Base-by-base conservation (phyloP, 1,140 invertebrate species). In the Pentalonia nigronervosa region DNA sequence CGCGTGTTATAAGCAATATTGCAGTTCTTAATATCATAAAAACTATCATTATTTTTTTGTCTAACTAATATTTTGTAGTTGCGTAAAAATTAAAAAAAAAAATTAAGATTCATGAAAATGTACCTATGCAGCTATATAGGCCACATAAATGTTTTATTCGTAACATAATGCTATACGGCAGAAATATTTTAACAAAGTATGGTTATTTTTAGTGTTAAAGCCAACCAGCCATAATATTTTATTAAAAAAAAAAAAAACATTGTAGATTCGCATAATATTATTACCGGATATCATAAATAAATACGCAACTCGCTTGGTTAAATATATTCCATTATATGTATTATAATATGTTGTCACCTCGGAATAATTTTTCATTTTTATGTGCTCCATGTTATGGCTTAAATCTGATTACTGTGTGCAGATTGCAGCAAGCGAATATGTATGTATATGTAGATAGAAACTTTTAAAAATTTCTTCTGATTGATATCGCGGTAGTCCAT, bases 321-420 rank as follows among this genome's bases (percentile, higher is more conserved):
- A 90, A 90, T 56, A 36, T 45, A 36, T 47, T n/a, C 60, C 56
- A 67, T 47, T 90, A 76, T 47, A 76, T 41, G 56, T 45, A 47
- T 41, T 47, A 76, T 76, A 76, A 76, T 76, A 76, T n/a, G 90
- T 76, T 47, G 60, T 91, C 60, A 45, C 25, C 90, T 45, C 36
- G 41, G 14, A 30, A 41, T n/a, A 91, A 91, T 91, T 91, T 91
- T 91, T 91, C 56, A 45, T 41, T 67, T 91, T 91, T 91, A 91
- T 91, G 56, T 45, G 56, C 90, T n/a, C 50, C 36, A 17, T 25
- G 17, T 53, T 36, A 36, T 41, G 23, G 41, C 56, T 91, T 34
- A 20, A 91, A 89, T 87, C 45, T 34, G 86, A 30, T 87, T 3
- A 48, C 86, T 20, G 9, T 41, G 21, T 25, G 86, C 3, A 20